Evolutionary conservation across 2,888 invertebrate species (phyloP).

Genomic region (Chrysotoxum bicinctum): DNA sequence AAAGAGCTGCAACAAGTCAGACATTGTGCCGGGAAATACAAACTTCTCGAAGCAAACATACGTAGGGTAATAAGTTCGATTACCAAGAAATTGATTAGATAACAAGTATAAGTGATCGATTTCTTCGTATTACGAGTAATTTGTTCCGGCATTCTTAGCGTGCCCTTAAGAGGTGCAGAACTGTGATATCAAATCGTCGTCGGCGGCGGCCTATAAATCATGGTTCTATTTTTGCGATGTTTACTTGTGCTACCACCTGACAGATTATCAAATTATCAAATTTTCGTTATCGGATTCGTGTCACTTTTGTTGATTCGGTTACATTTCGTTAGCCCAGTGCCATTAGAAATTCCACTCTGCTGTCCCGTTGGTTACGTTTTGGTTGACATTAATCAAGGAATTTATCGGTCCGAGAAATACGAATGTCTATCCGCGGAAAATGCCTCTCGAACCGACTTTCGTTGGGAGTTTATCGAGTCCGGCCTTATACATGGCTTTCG

Average conservation of each 20-base stretch:
- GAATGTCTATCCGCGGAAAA: conserved; percentile 46
- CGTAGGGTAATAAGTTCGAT: conserved; percentile 18
- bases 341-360: conserved; percentile 55
- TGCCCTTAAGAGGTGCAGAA: background rate
- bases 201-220: background rate
- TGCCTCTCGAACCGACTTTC: conserved; percentile 6
- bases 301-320: conserved; percentile 21
- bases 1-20: conserved; percentile 56
- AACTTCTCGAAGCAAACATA: background rate
- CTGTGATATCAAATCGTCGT: background rate
- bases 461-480: conserved; percentile 45
- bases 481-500: conserved; percentile 52
- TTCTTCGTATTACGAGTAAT: background rate
- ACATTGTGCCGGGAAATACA: conserved; percentile 11
- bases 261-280: conserved; percentile 27
- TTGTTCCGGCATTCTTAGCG: background rate
- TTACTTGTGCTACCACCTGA: background rate
- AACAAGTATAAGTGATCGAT: conserved; percentile 38
- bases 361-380: conserved; percentile 54
- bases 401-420: conserved; percentile 47
- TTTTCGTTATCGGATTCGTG: conserved; percentile 23
- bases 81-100: conserved; percentile 64
- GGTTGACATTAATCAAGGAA: conserved; percentile 48
- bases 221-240: conserved; percentile 38
- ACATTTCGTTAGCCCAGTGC: conserved; percentile 17